Evolutionary conservation across 1,140 invertebrate genomes (phyloP), one percentile per base, ranked within the genome.

Genomic region (Cepaea nemoralis): DNA sequence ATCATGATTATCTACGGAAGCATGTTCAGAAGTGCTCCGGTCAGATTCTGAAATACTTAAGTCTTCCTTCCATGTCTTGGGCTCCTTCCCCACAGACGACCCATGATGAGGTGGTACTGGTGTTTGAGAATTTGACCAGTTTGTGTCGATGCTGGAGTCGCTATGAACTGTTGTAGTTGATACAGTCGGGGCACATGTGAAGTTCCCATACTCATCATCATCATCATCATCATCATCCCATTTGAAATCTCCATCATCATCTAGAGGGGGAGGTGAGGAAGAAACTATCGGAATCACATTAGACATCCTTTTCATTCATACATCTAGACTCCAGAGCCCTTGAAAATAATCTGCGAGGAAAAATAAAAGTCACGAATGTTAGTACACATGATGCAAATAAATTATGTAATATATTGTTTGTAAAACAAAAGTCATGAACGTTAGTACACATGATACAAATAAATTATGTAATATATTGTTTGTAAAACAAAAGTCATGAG

Each of bases 221-320:
- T 85, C 85, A 67, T 85, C 84, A 40, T 87, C 87, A 66, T 87
- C 85, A 80, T 84, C 78, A 59, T 40, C 79, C 83, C 79, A 82
- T 8, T 82, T 83, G 66, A 74, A 76, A 27, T 73, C 70, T 59
- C 37, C 67, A 39, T 77, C 77, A 45, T 87, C 87, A 71, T 88
- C 88, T 40, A 88, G 59, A 35, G 88, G 88, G 0, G 87, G 88
- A 24, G 88, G 88, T 19, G 86, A 87, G 22, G 85, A 85, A 39
- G 88, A 89, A 3, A 89, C 85, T 73, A 89, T 88, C 37, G 88
- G 88, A 74, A 88, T 88, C 16, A 89, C 69, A 69, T 86, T 86
- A 5, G 88, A 88, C 87, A 88, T 88, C 22, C 14, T 83, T 39
- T 31, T 42, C 16, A 19, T 27, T 63, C 10, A 3, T 63, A 31